A percentile compares a stretch with the other conserved stretches of the same genome.
Conservation (phyloP, 2,797 vertebrate genomes). For the Danio albolineatus region DNA sequence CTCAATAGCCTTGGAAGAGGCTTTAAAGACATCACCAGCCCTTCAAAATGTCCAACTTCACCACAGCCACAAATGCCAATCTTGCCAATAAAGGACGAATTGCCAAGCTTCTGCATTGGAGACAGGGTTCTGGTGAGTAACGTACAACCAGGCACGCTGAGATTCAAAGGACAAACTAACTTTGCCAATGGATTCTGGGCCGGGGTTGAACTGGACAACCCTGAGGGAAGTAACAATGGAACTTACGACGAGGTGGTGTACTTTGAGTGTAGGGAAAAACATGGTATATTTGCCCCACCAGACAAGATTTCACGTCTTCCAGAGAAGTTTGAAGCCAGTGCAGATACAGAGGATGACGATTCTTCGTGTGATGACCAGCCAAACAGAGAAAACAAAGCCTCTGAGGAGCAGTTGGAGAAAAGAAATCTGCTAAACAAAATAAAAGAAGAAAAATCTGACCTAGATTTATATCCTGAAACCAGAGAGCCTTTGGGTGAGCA, state of each 20-base stretch:
- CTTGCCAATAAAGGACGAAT: slow-evolving; percentile 72
- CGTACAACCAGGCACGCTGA: slow-evolving; percentile 91
- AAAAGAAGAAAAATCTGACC: slow-evolving; percentile 53
- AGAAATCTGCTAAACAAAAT: slow-evolving; percentile 62
- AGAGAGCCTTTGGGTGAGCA: slow-evolving; percentile 56
- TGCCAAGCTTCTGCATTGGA: slow-evolving; percentile 85
- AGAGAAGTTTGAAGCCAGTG: slow-evolving; percentile 73
- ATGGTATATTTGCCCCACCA: slow-evolving; percentile 96
- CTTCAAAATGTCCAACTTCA: slow-evolving; percentile 63
- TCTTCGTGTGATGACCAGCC: slow-evolving; percentile 78
- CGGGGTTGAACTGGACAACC: slow-evolving; percentile 93
- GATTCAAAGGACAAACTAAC: slow-evolving; percentile 90
- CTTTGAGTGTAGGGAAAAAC: slow-evolving; percentile 87
- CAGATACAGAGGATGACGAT: slow-evolving; percentile 83
- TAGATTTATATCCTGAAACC: slow-evolving; percentile 43
- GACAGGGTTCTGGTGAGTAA: slow-evolving; percentile 91
- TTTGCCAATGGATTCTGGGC: slow-evolving; percentile 97
- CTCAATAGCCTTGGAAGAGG: slow-evolving; percentile 74
- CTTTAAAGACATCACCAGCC: slow-evolving; percentile 54
- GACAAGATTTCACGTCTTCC: slow-evolving; percentile 88
- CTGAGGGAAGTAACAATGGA: slow-evolving; percentile 95
- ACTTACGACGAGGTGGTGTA: slow-evolving; percentile 88
- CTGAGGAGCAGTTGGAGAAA: slow-evolving; percentile 60
- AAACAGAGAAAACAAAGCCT: slow-evolving; percentile 61
- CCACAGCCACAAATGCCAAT: slow-evolving; percentile 58